Evolutionary conservation across 2,888 invertebrate species (phyloP).

Genomic region (Melinopterus prodromus): DNA sequence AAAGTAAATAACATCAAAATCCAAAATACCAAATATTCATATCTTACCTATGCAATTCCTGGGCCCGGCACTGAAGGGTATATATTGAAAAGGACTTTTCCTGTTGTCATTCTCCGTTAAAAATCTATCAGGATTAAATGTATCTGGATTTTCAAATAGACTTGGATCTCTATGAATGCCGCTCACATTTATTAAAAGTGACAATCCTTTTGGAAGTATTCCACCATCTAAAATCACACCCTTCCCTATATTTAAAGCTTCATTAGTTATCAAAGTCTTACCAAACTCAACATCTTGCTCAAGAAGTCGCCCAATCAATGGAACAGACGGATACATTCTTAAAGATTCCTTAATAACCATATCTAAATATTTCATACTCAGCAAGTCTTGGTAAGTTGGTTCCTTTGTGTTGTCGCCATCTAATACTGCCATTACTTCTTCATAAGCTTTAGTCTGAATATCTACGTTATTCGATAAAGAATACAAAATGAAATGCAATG

Average conservation of each 20-base stretch:
- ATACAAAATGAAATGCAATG: conserved; percentile 57
- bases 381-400: conserved; percentile 55
- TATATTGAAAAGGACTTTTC: neutral
- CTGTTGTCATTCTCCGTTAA: neutral
- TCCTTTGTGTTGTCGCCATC: conserved; percentile 43
- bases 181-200: neutral
- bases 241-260: neutral
- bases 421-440: conserved; percentile 55
- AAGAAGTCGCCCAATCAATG: conserved; percentile 60
- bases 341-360: conserved; percentile 63
- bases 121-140: conserved; percentile 10
- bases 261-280: conserved; percentile 39
- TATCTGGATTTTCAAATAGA: neutral
- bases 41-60: conserved; percentile 7
- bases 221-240: conserved; percentile 7
- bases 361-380: conserved; percentile 65
- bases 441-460: conserved; percentile 54
- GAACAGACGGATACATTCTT: conserved; percentile 63
- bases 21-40: neutral
- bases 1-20: too few relatives aligned
- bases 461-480: conserved; percentile 55
- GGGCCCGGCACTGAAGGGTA: conserved; percentile 9
- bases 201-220: conserved; percentile 1
- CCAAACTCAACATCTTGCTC: conserved; percentile 51
- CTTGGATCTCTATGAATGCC: conserved; percentile 7